A percentile compares a stretch with the other conserved stretches of the same genome.
These are phyloP conservation scores for Siphlonurus alternatus DNA, from an alignment of 2,888 invertebrate species.

Conservation along the genomic window DNA sequence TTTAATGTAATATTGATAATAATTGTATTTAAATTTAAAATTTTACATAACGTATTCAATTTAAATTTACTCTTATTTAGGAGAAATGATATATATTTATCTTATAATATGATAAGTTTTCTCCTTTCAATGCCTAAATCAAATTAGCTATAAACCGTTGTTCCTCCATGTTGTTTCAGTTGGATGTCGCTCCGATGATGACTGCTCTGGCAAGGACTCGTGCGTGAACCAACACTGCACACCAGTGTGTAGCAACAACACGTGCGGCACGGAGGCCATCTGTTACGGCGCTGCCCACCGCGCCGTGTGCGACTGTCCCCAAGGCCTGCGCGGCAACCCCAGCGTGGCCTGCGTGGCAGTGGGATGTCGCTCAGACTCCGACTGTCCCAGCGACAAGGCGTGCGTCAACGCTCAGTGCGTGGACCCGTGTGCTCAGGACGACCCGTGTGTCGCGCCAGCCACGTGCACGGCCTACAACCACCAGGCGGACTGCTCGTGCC, in stretches of 20 bases:
- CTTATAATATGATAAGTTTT: too few species aligned
- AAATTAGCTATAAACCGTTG: too few species aligned
- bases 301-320: conserved; percentile 66
- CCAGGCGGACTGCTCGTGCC: conserved; percentile 63
- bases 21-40: not conserved
- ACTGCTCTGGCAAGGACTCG: conserved; percentile 67
- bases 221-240: conserved; percentile 70
- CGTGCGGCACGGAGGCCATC: conserved; percentile 60
- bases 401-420: conserved; percentile 68
- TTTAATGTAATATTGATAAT: conserved; percentile 4
- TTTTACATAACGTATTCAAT: too few species aligned
- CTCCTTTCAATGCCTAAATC: too few species aligned
- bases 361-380: conserved; percentile 61
- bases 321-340: conserved; percentile 69
- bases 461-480: conserved; percentile 63
- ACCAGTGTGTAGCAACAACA: conserved; percentile 55
- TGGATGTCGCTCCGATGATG: conserved; percentile 53
- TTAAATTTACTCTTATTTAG: too few species aligned
- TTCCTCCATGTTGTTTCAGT: conserved; percentile 26
- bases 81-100: not conserved
- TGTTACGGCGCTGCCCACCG: conserved; percentile 68
- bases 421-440: conserved; percentile 49
- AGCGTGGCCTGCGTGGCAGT: conserved; percentile 56
- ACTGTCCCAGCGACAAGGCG: conserved; percentile 64
- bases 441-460: conserved; percentile 53